Evolutionary conservation across 2,113 vertebrate species (phyloP), one percentile per base, ranked within the genome.

Genomic region (Bucco capensis): DNA sequence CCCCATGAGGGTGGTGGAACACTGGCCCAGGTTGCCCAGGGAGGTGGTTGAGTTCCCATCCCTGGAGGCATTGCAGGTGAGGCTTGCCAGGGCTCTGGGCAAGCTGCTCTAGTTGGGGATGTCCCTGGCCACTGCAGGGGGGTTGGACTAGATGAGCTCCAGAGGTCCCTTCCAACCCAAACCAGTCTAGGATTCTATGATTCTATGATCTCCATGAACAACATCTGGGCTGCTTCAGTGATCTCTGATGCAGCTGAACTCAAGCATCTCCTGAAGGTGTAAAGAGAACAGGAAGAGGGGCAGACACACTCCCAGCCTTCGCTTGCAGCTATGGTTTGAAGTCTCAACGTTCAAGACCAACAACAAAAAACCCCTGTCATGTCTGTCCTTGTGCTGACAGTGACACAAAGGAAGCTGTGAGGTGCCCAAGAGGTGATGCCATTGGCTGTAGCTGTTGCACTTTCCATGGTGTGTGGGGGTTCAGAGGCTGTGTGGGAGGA

Each of bases 171-270:
- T n/a, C n/a, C n/a, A n/a, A n/a, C n/a, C n/a, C n/a, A n/a, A n/a
- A n/a, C n/a, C n/a, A n/a, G n/a, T n/a, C n/a, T n/a, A n/a, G n/a
- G n/a, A n/a, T n/a, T n/a, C n/a, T n/a, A n/a, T n/a, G n/a, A n/a
- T n/a, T n/a, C n/a, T n/a, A n/a, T n/a, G n/a, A n/a, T n/a, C n/a
- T 17, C 22, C 18, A 5, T 0, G 67, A 14, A 16, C 19, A 33
- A 31, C 35, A 3, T 47, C 49, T 0, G 4, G 51, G n/a, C 33
- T 0, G 2, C 31, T 53, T 24, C 2, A 0, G 12, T 8, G 27
- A 10, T 6, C 44, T 35, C 57, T 33, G 22, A 2, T 30, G 23
- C 8, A 31, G 2, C 47, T 72, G 33, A 8, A 13, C 1, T 0
- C 11, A 33, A 54, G 22, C 30, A 1, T 6, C 62, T 28, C 4